Conservation (phyloP, 2,113 vertebrate species). For the Sebastes schlegelii region DNA sequence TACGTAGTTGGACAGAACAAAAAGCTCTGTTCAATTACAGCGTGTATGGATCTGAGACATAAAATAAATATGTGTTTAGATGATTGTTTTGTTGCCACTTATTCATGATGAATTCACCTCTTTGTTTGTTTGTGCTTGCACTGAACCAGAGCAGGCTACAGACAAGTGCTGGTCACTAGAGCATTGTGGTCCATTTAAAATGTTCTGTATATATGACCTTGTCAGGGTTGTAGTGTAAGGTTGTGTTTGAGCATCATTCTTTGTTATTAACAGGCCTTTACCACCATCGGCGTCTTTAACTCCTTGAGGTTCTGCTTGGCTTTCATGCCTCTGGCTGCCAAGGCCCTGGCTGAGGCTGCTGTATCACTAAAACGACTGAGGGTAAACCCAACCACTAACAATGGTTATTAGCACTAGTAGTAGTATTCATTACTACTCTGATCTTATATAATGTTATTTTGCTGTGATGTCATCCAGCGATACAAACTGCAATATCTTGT, state of each 20-base stretch:
- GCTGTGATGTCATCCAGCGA: not conserved
- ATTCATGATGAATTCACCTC: not conserved
- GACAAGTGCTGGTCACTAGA: not conserved
- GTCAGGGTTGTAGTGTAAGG: slow-evolving; percentile 23
- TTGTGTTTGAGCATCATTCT: slow-evolving; percentile 26
- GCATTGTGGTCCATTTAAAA: not conserved
- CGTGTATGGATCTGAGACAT: not conserved
- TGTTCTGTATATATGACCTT: not conserved
- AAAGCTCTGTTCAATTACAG: not conserved
- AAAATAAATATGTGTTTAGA: not conserved
- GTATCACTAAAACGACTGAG: slow-evolving; percentile 45
- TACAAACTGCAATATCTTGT: not conserved
- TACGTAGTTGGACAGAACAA: not conserved
- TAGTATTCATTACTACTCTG: not conserved
- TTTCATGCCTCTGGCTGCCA: slow-evolving; percentile 47
- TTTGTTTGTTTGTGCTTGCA: not conserved
- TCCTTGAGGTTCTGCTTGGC: slow-evolving; percentile 84
- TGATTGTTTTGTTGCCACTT: not conserved
- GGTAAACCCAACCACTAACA: slow-evolving; percentile 31
- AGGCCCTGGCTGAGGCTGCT: slow-evolving; percentile 51
- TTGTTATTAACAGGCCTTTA: slow-evolving; percentile 83
- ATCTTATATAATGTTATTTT: not conserved
- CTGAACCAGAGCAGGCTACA: not conserved
- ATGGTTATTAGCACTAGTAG: not conserved
- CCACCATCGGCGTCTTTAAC: slow-evolving; percentile 87